Conservation (phyloP, 2,888 invertebrate species). For the Ernsta delagoae region DNA sequence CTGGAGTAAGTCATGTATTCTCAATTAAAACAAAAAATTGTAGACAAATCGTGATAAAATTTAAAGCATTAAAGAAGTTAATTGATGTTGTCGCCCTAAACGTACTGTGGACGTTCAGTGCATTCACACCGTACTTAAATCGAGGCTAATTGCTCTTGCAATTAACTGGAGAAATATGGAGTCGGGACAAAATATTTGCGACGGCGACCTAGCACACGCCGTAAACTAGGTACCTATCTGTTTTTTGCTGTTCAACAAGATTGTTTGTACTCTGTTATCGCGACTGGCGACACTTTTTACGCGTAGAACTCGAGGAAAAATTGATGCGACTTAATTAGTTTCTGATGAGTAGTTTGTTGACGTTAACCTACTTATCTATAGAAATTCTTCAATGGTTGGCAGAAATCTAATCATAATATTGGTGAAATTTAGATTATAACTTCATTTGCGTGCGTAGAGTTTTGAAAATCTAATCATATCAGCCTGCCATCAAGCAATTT, state of each 20-base stretch:
- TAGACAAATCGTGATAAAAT: not conserved
- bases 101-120: constrained; percentile 31
- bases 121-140: constrained; percentile 46
- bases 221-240: constrained; percentile 13
- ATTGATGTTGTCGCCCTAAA: constrained; percentile 36
- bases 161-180: constrained; percentile 59
- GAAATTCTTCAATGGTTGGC: not conserved
- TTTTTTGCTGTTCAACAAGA: constrained; percentile 22
- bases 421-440: too few species aligned
- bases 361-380: too few species aligned
- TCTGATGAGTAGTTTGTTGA: constrained; percentile 1
- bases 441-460: too few species aligned
- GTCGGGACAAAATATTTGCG: constrained; percentile 40
- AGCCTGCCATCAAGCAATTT: too few species aligned
- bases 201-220: not conserved
- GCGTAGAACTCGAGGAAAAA: constrained; percentile 1
- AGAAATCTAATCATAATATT: not conserved
- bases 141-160: constrained; percentile 65
- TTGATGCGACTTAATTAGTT: constrained; percentile 8
- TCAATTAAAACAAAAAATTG: not conserved
- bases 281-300: constrained; percentile 6
- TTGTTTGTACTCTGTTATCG: constrained; percentile 3
- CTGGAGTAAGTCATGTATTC: not conserved
- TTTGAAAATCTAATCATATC: too few species aligned
- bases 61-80: constrained; percentile 24